These are phyloP conservation scores for Flexamia atlantica DNA, from an alignment of 2,888 invertebrate species.

Conservation along the genomic window DNA sequence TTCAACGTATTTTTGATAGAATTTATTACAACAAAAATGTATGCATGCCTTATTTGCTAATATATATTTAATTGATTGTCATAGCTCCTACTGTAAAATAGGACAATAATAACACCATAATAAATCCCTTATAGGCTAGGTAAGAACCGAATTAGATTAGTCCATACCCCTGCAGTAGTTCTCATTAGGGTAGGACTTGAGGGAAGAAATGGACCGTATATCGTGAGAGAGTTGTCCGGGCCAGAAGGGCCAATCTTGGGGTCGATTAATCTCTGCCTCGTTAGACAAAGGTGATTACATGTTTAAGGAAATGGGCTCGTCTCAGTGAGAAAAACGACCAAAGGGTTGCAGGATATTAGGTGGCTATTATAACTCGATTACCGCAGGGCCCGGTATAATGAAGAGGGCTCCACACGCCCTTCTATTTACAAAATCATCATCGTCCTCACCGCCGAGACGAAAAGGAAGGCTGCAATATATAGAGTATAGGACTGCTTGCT, in stretches of 20 bases:
- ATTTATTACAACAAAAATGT: too few species aligned
- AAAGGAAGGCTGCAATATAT: too few species aligned
- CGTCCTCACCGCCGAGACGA: not conserved
- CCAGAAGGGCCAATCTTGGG: conserved; percentile 4
- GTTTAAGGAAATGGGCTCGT: conserved; percentile 56
- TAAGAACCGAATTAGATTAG: not conserved
- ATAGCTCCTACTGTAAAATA: too few species aligned
- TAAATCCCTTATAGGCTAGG: too few species aligned
- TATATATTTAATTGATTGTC: too few species aligned
- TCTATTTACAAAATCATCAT: conserved; percentile 36
- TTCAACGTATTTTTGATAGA: too few species aligned
- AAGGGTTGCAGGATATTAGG: conserved; percentile 57
- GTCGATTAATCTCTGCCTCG: conserved; percentile 52
- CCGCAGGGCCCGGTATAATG: conserved; percentile 41
- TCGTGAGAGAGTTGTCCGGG: conserved; percentile 47
- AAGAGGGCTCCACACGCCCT: conserved; percentile 12
- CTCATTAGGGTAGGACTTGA: not conserved
- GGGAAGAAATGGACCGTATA: not conserved
- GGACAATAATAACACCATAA: too few species aligned
- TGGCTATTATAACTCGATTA: conserved; percentile 57
- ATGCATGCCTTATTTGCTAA: too few species aligned
- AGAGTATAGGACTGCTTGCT: too few species aligned
- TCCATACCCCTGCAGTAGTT: conserved; percentile 13
- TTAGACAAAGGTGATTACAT: conserved; percentile 57
- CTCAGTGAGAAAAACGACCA: conserved; percentile 26